phyloP scores from a whole-genome alignment of 2,888 invertebrate species.

The Lithodes maja region DNA sequence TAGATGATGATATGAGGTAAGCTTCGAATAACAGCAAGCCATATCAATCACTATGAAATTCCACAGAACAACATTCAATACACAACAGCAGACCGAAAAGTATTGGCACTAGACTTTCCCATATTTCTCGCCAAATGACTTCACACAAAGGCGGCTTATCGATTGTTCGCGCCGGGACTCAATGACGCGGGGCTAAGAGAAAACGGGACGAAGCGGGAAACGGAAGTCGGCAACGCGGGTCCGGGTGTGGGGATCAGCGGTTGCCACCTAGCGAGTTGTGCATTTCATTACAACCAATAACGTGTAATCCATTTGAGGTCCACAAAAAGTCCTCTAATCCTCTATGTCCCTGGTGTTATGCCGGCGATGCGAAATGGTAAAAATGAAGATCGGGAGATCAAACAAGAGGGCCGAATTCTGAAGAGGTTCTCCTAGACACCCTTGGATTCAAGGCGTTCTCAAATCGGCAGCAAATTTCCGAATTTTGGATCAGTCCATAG shows the following conservation, averaged over 20 bases:
- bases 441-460: too few species aligned
- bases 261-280: not conserved
- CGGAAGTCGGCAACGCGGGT: constrained; percentile 45
- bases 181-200: constrained; percentile 45
- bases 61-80: not conserved
- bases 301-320: too few species aligned
- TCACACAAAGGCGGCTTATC: constrained; percentile 61
- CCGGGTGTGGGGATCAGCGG: not conserved
- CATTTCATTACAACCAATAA: not conserved
- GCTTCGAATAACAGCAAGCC: too few species aligned
- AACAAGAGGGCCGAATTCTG: too few species aligned
- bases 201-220: constrained; percentile 36
- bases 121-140: constrained; percentile 61
- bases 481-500: too few species aligned
- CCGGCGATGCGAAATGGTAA: too few species aligned
- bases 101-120: not conserved
- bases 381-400: too few species aligned
- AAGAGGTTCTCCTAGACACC: too few species aligned
- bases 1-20: too few species aligned
- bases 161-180: constrained; percentile 43
- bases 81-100: not conserved
- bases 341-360: too few species aligned
- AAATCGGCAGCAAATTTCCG: too few species aligned
- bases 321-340: not conserved
- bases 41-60: not conserved